A percentile compares a stretch with the other conserved stretches of the same genome.
Conservation (phyloP, 2,888 invertebrate species). For the Caenorhabditis doughertyi region DNA sequence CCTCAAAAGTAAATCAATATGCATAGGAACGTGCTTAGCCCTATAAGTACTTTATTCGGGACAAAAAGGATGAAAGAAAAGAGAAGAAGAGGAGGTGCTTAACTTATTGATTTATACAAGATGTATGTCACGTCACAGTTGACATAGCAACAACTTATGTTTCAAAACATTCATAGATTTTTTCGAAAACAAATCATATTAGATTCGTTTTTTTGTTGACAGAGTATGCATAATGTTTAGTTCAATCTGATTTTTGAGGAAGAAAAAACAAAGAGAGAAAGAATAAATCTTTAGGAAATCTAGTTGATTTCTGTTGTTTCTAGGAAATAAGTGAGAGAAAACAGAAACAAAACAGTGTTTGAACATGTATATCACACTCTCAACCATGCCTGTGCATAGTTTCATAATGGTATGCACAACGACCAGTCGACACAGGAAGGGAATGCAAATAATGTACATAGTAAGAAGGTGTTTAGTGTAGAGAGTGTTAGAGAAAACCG, state of each 20-base stretch:
- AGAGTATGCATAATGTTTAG: neutral
- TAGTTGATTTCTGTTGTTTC: neutral
- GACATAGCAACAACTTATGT: slow-evolving; percentile 17
- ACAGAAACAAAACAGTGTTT: slow-evolving; percentile 29
- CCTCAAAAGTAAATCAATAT: slow-evolving; percentile 7
- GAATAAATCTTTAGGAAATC: neutral
- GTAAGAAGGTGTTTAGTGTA: slow-evolving; percentile 44
- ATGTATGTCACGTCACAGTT: slow-evolving; percentile 6
- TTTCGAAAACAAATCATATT: neutral
- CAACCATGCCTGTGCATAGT: slow-evolving; percentile 30
- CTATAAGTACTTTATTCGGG: slow-evolving; percentile 30
- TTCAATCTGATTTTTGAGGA: neutral
- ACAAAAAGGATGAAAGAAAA: neutral
- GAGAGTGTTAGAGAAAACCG: slow-evolving; percentile 46
- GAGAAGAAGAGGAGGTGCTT: neutral
- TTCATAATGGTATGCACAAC: slow-evolving; percentile 45
- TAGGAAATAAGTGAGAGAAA: neutral
- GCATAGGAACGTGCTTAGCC: slow-evolving; percentile 27
- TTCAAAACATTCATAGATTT: neutral
- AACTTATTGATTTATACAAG: slow-evolving; percentile 22
- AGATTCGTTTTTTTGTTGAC: neutral
- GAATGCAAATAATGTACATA: slow-evolving; percentile 53
- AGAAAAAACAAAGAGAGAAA: neutral
- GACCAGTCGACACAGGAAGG: slow-evolving; percentile 29
- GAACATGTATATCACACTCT: slow-evolving; percentile 13